Base-by-base conservation (phyloP, 2,797 vertebrate genomes). In the Acanthiza pusilla region DNA sequence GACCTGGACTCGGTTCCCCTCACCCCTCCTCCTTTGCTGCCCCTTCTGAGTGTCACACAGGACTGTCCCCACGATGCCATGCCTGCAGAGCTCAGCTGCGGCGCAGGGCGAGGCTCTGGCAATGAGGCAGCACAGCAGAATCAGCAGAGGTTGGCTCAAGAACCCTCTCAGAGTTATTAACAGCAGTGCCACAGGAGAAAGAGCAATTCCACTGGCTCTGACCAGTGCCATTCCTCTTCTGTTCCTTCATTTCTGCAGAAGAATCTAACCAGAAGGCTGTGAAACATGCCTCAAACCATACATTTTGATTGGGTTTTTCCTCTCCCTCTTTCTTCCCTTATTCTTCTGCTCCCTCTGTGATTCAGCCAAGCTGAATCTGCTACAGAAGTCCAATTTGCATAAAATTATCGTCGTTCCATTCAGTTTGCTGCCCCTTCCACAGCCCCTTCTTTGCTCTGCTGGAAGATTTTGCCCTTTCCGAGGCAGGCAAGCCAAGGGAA, bases 41-140 rank as follows among this genome's bases (percentile, higher is more conserved):
- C 4, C 40, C 13, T 15, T 12, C 11, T 6, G 4, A 32, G 65
- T 17, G 91, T 58, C 38, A 25, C 53, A 32, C 36, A 76, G 61
- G 36, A 68, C 43, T 63, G 55, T 75, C 83, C 62, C 91, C 88
- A 57, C 50, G 88, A 80, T 0, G 73, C 63, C 48, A 30, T 11
- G 67, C 93, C 96, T 85, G 92, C 95, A 94, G 93, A 97, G 72
- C 91, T 90, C 94, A 96, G 97, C 97, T 97, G 96, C 85, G 93
- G 91, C 14, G 5, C 66, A 86, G 95, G 92, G 95, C 92, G 94
- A 73, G 94, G 93, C 97, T 96, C 91, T 96, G 95, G 93, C 97
- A 97, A 97, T 90, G 94, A 97, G 95, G 94, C 96, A 97, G 96
- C 97, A 96, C 96, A 96, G 92, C 96, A 58, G 91, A 97, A 97